phyloP scores from a whole-genome alignment of 1,140 invertebrate species.

The Lithobius niger region DNA sequence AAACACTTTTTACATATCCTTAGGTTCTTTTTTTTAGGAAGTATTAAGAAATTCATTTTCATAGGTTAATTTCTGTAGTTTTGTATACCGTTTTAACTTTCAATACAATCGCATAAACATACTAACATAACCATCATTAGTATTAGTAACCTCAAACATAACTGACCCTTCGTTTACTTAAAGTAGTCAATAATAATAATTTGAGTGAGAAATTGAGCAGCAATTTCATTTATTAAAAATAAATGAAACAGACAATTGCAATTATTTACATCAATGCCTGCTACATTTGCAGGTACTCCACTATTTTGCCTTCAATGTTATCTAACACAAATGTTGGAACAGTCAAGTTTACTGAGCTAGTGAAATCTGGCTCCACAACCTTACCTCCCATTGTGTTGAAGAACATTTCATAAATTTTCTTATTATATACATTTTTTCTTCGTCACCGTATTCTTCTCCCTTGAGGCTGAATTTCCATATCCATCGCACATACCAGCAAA shows the following conservation, averaged over 20 bases:
- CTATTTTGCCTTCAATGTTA: not conserved
- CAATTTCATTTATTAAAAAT: not conserved
- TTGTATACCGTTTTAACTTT: too few species aligned
- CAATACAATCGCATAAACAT: too few species aligned
- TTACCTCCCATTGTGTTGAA: conserved; percentile 41
- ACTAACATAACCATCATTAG: too few species aligned
- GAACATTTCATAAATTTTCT: conserved; percentile 55
- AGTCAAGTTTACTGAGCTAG: not conserved
- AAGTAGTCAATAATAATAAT: too few species aligned
- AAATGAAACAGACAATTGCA: not conserved
- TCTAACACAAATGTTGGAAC: not conserved
- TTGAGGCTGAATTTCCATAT: conserved; percentile 61
- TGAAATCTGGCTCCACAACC: conserved; percentile 11
- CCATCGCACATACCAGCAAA: conserved; percentile 63
- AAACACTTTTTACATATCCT: too few species aligned
- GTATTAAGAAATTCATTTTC: too few species aligned
- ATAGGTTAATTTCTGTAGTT: too few species aligned
- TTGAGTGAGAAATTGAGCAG: not conserved
- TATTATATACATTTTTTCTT: conserved; percentile 73
- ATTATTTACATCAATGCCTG: not conserved
- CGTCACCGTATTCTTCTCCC: conserved; percentile 57
- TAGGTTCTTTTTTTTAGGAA: too few species aligned
- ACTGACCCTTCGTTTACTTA: too few species aligned
- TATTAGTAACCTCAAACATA: too few species aligned
- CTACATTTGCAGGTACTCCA: not conserved